These are phyloP conservation scores for Ptychoptera albimana DNA, from an alignment of 2,888 invertebrate genomes.

Conservation along the genomic window DNA sequence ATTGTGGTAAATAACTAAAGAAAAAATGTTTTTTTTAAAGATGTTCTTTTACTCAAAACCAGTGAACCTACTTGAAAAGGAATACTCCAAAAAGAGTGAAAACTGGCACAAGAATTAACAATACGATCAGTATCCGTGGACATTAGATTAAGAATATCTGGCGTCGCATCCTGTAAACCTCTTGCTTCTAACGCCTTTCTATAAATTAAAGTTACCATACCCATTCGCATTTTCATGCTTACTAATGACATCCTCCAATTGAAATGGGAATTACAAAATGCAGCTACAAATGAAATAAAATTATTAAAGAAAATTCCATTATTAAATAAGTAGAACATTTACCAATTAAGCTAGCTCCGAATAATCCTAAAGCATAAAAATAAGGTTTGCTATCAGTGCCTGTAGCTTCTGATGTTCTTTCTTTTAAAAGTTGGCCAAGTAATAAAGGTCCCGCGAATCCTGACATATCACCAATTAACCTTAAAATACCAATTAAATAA, in stretches of 20 bases:
- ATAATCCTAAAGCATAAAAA: constrained; percentile 48
- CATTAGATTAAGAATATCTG: constrained; percentile 92
- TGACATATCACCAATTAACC: constrained; percentile 64
- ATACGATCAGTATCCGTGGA: constrained; percentile 92
- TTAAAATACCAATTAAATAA: constrained; percentile 68
- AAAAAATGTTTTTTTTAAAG: constrained; percentile 4
- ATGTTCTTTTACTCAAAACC: background rate
- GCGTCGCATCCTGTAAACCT: constrained; percentile 37
- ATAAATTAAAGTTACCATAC: constrained; percentile 70
- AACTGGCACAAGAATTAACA: constrained; percentile 88
- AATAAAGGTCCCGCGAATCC: constrained; percentile 83
- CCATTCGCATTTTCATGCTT: constrained; percentile 72
- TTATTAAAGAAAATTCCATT: background rate
- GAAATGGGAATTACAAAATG: constrained; percentile 76
- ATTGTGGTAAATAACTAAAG: constrained; percentile 63
- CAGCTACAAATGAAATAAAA: constrained; percentile 36
- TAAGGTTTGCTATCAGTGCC: constrained; percentile 46
- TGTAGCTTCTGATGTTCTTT: constrained; percentile 47
- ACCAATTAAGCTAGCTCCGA: constrained; percentile 52
- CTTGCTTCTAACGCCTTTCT: constrained; percentile 35
- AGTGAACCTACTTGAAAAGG: constrained; percentile 56
- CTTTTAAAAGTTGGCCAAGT: constrained; percentile 58
- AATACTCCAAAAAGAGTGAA: constrained; percentile 94
- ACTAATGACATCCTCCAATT: constrained; percentile 74
- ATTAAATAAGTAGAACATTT: constrained; percentile 17